Evolutionary conservation across 1,140 invertebrate genomes (phyloP).

Genomic region (Penaeus chinensis): DNA sequence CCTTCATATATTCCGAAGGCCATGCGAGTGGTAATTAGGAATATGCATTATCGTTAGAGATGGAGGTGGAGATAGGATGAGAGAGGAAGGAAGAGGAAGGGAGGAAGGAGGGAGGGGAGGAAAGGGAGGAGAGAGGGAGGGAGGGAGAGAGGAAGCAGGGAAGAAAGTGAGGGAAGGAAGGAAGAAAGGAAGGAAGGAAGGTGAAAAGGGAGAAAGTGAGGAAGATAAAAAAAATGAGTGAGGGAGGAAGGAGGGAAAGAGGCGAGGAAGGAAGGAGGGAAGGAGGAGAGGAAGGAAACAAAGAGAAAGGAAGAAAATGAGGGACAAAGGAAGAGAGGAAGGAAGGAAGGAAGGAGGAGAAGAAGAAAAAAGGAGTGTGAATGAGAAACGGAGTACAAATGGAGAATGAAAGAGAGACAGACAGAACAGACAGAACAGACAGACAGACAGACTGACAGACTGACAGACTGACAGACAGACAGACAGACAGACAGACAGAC

Average conservation of each 20-base stretch:
- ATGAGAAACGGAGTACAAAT: background rate
- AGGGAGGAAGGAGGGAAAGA: background rate
- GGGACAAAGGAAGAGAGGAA: background rate
- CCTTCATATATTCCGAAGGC: too few species aligned
- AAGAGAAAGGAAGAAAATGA: background rate
- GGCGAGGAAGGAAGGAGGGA: background rate
- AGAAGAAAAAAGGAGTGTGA: conserved; percentile 2
- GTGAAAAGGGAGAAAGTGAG: background rate
- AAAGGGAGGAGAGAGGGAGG: too few species aligned
- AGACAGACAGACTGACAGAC: background rate
- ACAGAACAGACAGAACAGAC: too few species aligned
- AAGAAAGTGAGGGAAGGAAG: background rate
- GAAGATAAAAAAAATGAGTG: background rate
- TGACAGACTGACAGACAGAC: background rate
- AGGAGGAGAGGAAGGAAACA: background rate
- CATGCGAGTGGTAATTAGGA: too few species aligned
- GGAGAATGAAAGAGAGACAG: too few species aligned
- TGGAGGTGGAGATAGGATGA: too few species aligned
- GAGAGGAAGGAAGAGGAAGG: background rate
- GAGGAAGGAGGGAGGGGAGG: too few species aligned
- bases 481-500: background rate
- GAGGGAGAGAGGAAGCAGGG: background rate
- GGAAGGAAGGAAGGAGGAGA: background rate
- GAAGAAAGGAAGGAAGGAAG: background rate
- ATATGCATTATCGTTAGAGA: too few species aligned